Base-by-base conservation (phyloP, 2,888 invertebrate species). In the Thelaira solivaga region DNA sequence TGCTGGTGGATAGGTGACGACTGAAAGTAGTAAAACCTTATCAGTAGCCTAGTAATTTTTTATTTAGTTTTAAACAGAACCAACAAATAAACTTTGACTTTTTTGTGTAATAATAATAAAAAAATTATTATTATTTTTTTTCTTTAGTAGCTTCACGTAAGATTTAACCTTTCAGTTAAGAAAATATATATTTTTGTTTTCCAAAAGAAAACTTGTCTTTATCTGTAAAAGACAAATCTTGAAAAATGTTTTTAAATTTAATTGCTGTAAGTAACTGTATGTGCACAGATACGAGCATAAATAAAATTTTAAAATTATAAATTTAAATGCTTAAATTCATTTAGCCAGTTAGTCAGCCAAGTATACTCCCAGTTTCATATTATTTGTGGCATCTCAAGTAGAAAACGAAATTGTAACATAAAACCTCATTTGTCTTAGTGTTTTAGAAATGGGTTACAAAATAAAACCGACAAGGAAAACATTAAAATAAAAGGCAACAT, bases 161-260 rank as follows among this genome's bases (percentile, higher is more conserved):
- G 47, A 11, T 41, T 18, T 49, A 62, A 68, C 43, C 67, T 72
- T 64, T 77, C 20, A 13, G 31, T 20, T 72, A 22, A 16, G 8
- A n/a, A 57, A 69, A 26, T 51, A 47, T 7, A 53, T 16, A 18
- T 18, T 45, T 55, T 18, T 8, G 8, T 34, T 39, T 22, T 47
- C 4, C 3, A 41, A n/a, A 1, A 36, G 22, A 47, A 41, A 16
- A 2, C 26, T 73, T 65, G 59, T 73, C 73, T 20, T n/a, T 59
- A n/a, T n/a, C n/a, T n/a, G n/a, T n/a, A n/a, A 57, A 65, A 59
- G 57, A 57, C n/a, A 73, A 73, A 65, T 73, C 73, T 73, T 43
- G 18, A 26, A 43, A 43, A 59, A 16, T 59, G 39, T 10, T 47
- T 31, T 39, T 41, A 41, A 73, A 26, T 26, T 59, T 39, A 59